Evolutionary conservation across 2,113 vertebrate genomes (phyloP).

Genomic region (Malaclemys terrapin): DNA sequence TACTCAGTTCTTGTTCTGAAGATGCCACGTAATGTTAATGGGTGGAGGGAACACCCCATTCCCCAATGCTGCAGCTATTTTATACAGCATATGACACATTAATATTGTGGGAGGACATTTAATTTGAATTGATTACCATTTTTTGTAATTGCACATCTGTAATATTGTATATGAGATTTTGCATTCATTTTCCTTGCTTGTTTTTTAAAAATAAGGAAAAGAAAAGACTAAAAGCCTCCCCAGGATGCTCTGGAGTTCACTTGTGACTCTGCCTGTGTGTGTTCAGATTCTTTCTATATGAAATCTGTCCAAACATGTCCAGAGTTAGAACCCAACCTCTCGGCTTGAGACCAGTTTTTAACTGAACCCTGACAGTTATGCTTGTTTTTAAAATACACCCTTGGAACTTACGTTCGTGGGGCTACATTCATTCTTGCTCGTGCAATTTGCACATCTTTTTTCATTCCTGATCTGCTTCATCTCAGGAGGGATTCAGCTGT

Average conservation of each 20-base stretch:
- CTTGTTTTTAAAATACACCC: constrained; percentile 34
- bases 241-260: neutral
- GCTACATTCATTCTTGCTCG: constrained; percentile 9
- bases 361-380: constrained; percentile 65
- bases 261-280: neutral
- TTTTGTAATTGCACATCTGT: neutral
- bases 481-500: constrained; percentile 34
- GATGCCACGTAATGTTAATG: neutral
- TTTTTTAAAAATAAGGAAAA: constrained; percentile 35
- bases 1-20: neutral
- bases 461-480: neutral
- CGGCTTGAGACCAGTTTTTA: constrained; percentile 8
- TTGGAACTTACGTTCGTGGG: constrained; percentile 27
- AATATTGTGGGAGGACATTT: neutral
- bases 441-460: neutral
- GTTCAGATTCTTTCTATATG: constrained; percentile 30
- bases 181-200: neutral
- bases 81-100: neutral
- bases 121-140: neutral
- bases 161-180: neutral
- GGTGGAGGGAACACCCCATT: neutral
- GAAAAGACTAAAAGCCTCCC: neutral
- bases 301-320: constrained; percentile 41
- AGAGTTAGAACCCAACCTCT: constrained; percentile 17
- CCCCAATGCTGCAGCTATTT: neutral